These are phyloP conservation scores for Crypturellus undulatus DNA, from an alignment of 2,113 vertebrate species.

Conservation along the genomic window DNA sequence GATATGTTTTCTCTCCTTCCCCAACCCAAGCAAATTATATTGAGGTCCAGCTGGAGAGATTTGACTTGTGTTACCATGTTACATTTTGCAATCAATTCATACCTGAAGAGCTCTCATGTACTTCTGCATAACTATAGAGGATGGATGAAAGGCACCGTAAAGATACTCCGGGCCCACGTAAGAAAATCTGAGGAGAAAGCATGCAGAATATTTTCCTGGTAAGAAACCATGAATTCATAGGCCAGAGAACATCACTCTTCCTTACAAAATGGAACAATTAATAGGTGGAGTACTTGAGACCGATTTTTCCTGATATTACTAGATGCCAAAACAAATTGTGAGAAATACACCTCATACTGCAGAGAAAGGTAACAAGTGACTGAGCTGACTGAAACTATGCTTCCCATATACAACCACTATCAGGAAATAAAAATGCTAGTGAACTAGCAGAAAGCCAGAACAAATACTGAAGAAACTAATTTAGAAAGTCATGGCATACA, in stretches of 20 bases:
- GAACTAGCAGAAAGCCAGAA: neutral
- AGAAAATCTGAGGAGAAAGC: neutral
- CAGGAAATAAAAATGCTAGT: neutral
- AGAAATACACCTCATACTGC: neutral
- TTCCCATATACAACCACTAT: neutral
- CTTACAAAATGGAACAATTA: neutral
- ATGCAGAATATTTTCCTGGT: fast-evolving
- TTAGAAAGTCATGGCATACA: neutral
- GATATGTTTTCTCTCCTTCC: neutral
- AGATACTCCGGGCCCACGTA: neutral
- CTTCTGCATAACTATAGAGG: fast-evolving
- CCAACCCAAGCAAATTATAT: fast-evolving
- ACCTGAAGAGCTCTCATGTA: neutral
- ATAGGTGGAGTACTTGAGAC: neutral
- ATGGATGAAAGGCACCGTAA: neutral
- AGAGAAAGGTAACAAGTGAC: neutral
- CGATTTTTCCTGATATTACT: neutral
- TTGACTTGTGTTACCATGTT: neutral
- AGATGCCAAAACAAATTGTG: neutral
- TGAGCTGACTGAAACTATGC: neutral
- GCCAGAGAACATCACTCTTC: neutral
- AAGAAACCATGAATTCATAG: neutral
- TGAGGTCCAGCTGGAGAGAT: neutral
- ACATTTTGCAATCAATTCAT: neutral
- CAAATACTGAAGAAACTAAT: neutral